Evolutionary conservation across 35 echinoderm and acorn worm species (phyloP), one percentile per base, ranked within the genome.

Genomic region (Hemicentrotus pulcherrimus): DNA sequence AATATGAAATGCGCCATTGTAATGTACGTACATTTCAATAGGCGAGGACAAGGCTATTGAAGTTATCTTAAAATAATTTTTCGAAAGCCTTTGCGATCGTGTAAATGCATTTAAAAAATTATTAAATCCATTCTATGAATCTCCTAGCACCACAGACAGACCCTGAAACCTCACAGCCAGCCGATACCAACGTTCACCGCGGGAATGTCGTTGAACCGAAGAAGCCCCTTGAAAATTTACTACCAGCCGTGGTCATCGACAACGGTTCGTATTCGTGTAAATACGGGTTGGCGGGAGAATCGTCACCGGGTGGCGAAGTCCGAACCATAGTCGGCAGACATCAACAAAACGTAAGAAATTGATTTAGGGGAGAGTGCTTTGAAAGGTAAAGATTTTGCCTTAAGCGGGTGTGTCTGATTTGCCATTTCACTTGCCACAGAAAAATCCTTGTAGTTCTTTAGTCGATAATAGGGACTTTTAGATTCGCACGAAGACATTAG

Each of bases 171-270:
- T 78, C 65, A n/a, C 65, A 78, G 65, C 6, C 65, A 22, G 65
- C 65, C 24, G 65, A 18, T 28, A 28, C 65, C 19, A 18, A 78
- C 65, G 65, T 78, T 18, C 22, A 78, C 2, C 65, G 65, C 65
- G 19, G 22, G 15, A 78, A n/a, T 28, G 65, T 78, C 35, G 35
- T 41, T 4, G 65, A 78, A 78, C 65, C 65, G 28, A 22, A 78
- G 65, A n/a, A 41, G 31, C 12, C 88, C 0, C 19, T 45, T 32
- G 32, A 90, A 90, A 7, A 90, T 11, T 11, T 90, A 32, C 31
- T 35, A 90, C 88, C 88, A 47, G 32, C 88, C 31, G 88, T 90
- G 32, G 19, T 90, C 88, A 90, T 90, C 33, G 88, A 90, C 88
- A 30, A 32, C 88, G 88, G 88, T 8, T 90, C 88, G 32, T 47